Percentiles rank a stretch among this genome's conserved stretches.
These are phyloP conservation scores for Ahaetulla prasina DNA, from an alignment of 2,113 vertebrate genomes.

Conservation along the genomic window DNA sequence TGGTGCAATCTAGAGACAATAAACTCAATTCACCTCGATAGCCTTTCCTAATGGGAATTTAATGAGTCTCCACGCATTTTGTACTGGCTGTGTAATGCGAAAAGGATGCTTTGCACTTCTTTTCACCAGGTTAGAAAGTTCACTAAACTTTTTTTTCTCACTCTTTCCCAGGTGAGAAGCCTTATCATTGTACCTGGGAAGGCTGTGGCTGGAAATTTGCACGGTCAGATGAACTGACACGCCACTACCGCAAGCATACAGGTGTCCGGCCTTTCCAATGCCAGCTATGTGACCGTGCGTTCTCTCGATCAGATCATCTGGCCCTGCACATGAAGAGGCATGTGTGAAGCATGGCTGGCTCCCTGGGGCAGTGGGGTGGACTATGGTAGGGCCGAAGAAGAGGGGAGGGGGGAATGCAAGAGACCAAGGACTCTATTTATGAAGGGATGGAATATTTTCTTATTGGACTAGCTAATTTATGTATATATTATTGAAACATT, in stretches of 20 bases:
- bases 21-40: neutral
- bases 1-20: too few relatives aligned
- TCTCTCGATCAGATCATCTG: slow-evolving; percentile 87
- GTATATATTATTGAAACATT: slow-evolving; percentile 37
- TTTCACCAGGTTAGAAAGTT: neutral
- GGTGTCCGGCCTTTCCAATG: slow-evolving; percentile 88
- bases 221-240: slow-evolving; percentile 83
- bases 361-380: neutral
- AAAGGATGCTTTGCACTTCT: neutral
- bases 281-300: slow-evolving; percentile 86
- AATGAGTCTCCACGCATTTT: neutral
- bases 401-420: slow-evolving; percentile 19
- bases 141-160: neutral
- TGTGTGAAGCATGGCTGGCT: slow-evolving; percentile 66
- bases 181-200: slow-evolving; percentile 90
- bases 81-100: neutral
- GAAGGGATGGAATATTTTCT: slow-evolving; percentile 37
- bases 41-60: neutral
- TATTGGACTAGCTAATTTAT: slow-evolving; percentile 47
- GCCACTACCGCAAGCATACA: slow-evolving; percentile 90
- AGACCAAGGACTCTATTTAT: slow-evolving; percentile 38
- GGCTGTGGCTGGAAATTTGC: slow-evolving; percentile 91
- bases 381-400: neutral
- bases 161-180: slow-evolving; percentile 78
- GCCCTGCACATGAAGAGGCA: slow-evolving; percentile 96